Conservation (phyloP, 2,113 vertebrate genomes). For the Meriones unguiculatus region DNA sequence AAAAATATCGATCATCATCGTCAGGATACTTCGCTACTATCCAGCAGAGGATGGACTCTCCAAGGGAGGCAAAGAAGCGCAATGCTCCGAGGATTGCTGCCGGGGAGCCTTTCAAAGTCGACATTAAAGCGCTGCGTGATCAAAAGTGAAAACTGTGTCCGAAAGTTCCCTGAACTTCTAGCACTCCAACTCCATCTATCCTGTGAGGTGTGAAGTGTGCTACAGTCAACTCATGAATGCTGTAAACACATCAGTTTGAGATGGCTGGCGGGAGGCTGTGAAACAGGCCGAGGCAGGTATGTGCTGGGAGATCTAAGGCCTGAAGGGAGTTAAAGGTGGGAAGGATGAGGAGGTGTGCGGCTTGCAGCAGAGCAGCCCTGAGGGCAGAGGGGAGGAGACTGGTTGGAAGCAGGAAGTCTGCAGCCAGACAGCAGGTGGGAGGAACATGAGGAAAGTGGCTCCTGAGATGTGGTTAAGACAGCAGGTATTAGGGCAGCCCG, state of each 20-base stretch:
- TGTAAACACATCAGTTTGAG: constrained; percentile 15
- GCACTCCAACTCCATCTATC: constrained; percentile 25
- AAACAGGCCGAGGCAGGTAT: constrained; percentile 71
- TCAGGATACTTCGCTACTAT: constrained; percentile 12
- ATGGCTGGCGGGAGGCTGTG: neutral
- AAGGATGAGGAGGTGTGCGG: neutral
- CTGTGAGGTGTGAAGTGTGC: neutral
- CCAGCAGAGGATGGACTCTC: neutral
- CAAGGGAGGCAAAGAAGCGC: neutral
- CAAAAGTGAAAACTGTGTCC: constrained; percentile 35
- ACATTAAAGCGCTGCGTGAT: neutral
- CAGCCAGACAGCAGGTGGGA: neutral
- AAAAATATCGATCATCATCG: constrained; percentile 24
- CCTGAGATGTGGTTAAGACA: neutral
- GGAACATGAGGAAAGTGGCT: neutral
- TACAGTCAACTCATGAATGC: neutral
- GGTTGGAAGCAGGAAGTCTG: neutral
- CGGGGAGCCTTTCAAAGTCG: constrained; percentile 20
- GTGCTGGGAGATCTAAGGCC: constrained; percentile 56
- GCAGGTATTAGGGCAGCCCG: neutral
- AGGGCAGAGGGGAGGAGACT: constrained; percentile 5
- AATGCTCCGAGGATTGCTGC: neutral
- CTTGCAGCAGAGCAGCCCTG: constrained; percentile 29
- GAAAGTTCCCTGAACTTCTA: neutral
- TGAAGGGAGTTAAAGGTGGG: neutral